These are phyloP conservation scores for Myotis davidii DNA, from an alignment of 2,113 vertebrate genomes.

Conservation along the genomic window DNA sequence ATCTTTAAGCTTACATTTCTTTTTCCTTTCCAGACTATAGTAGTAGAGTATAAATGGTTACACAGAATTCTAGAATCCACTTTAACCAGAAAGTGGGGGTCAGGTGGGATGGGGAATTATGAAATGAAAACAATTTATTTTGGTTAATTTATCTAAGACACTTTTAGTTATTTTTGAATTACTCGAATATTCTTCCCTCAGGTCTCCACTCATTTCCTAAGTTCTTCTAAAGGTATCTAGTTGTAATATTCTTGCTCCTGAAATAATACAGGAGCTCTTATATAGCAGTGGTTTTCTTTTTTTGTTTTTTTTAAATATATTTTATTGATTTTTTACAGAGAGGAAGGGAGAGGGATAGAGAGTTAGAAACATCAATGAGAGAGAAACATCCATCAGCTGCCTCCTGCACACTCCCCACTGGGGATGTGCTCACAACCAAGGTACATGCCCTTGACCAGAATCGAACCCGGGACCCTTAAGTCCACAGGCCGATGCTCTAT, in stretches of 20 bases:
- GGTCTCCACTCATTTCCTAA: neutral
- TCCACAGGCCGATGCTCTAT: too few species aligned
- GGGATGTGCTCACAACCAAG: too few species aligned
- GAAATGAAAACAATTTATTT: slow-evolving; percentile 42
- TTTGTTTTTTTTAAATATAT: too few species aligned
- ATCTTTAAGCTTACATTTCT: slow-evolving; percentile 29
- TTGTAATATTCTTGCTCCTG: neutral
- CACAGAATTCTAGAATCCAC: neutral
- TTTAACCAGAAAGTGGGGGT: neutral
- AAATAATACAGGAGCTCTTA: slow-evolving; percentile 3
- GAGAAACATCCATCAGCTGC: too few species aligned
- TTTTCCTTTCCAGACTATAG: neutral
- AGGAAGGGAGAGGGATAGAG: too few species aligned
- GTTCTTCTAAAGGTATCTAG: neutral
- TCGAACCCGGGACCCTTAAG: too few species aligned
- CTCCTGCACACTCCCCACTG: too few species aligned
- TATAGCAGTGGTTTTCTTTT: neutral
- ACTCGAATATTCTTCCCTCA: neutral
- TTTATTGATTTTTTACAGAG: too few species aligned
- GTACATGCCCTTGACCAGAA: too few species aligned
- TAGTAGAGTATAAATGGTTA: neutral
- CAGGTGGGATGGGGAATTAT: neutral
- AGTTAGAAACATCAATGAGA: too few species aligned
- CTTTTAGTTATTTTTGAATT: slow-evolving; percentile 6
- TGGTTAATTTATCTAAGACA: neutral